Base-by-base conservation (phyloP, 2,888 invertebrate species). In the Anthrax anthrax region DNA sequence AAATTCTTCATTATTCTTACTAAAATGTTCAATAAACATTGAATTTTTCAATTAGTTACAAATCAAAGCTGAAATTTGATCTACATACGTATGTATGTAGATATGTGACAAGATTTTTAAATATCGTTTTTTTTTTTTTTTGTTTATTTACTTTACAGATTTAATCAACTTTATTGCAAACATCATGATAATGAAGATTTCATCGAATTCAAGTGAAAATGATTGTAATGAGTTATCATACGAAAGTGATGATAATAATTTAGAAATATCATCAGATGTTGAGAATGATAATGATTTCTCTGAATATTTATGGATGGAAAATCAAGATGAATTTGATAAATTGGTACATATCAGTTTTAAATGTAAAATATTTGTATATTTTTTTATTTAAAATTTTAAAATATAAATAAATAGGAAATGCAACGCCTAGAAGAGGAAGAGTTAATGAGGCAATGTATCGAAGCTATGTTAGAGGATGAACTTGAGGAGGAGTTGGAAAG, bases 271-370 rank as follows among this genome's bases (percentile, higher is more conserved):
- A 38, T 63, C 61, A 40, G 64, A 64, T 50, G 52, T 62, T 42
- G 60, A 60, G 44, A 62, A 64, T 50, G 49, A 78, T 47, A 60
- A 61, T 44, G 89, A 90, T 67, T 91, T 90, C 64, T 83, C 86
- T 0, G 90, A 91, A 59, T 90, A 89, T 61, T 76, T 90, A 74
- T 91, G 91, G 92, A 91, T 91, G 90, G 91, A 90, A 62, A 84
- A 89, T 58, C 85, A 90, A 60, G 91, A 92, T 59, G 90, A 90
- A 60, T 90, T 90, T 62, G 90, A 92, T 60, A 85, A 86, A 66
- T 84, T 87, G 77, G 90, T 87, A 65, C 55, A 51, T 40, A 32
- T 34, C 4, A n/a, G 2, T 14, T 44, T 16, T 19, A n/a, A 9
- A 32, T 29, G 9, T 43, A 19, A 32, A 23, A 47, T 36, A 23